Evolutionary conservation across 1,140 invertebrate genomes (phyloP).

Genomic region (Neoseiulus cucumeris): DNA sequence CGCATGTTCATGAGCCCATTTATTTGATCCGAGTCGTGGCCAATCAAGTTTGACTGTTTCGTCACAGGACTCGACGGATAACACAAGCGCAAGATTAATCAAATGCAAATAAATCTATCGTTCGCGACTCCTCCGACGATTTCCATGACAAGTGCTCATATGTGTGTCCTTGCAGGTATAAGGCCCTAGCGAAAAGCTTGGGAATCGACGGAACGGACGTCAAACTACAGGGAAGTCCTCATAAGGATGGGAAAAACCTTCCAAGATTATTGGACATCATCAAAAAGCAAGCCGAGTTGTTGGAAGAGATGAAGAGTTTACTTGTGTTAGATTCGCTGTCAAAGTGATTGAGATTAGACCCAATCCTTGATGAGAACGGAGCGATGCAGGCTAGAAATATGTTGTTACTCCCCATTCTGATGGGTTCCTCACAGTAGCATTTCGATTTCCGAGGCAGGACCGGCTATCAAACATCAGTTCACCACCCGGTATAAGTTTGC

Average conservation of each 20-base stretch:
- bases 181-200: neutral
- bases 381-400: no score
- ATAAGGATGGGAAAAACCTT: neutral
- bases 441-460: no score
- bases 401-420: no score
- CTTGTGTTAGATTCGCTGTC: no score
- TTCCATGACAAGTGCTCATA: neutral
- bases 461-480: no score
- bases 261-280: neutral
- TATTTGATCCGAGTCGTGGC: neutral
- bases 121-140: neutral
- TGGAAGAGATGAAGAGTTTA: constrained; percentile 5
- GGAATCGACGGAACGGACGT: neutral
- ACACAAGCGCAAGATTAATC: neutral
- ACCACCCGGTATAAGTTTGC: no score
- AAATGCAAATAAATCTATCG: neutral
- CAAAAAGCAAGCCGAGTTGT: neutral
- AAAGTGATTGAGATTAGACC: no score
- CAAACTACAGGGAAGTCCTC: neutral
- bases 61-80: neutral
- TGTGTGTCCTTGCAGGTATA: neutral
- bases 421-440: no score
- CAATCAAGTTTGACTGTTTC: neutral
- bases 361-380: no score
- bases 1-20: neutral